These are phyloP conservation scores for Macaria notata DNA, from an alignment of 2,888 invertebrate species.

Conservation along the genomic window DNA sequence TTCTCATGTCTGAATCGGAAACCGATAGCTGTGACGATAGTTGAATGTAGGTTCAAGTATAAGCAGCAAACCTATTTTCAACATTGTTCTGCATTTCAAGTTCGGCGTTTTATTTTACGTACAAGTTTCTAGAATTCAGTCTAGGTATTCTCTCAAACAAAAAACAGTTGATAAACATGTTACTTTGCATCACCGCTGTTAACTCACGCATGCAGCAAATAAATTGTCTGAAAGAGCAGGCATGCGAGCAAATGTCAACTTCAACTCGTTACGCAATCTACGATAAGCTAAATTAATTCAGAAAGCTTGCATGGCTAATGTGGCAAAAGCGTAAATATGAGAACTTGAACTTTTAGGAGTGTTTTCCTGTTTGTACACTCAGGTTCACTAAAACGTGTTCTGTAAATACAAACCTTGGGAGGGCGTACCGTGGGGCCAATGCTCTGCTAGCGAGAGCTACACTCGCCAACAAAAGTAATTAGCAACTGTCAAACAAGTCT, in stretches of 20 bases:
- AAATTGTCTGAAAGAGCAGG: slow-evolving; percentile 13
- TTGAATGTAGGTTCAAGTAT: too few species aligned
- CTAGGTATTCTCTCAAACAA: too few species aligned
- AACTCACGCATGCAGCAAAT: slow-evolving; percentile 2
- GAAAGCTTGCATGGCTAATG: slow-evolving; percentile 31
- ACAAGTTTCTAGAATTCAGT: too few species aligned
- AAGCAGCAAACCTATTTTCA: too few species aligned
- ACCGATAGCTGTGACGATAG: too few species aligned
- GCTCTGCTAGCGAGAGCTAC: slow-evolving; percentile 33
- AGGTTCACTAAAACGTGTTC: slow-evolving; percentile 37
- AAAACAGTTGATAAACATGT: too few species aligned
- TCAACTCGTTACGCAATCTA: slow-evolving; percentile 25
- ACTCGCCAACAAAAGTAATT: slow-evolving; percentile 45
- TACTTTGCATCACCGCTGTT: background rate
- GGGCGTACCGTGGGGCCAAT: slow-evolving; percentile 33
- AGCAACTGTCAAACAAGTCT: slow-evolving; percentile 45
- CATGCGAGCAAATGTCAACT: slow-evolving; percentile 28
- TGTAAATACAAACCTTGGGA: slow-evolving; percentile 36
- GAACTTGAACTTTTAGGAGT: slow-evolving; percentile 32
- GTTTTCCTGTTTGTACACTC: slow-evolving; percentile 23
- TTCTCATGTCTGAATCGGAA: too few species aligned
- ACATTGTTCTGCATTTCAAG: too few species aligned
- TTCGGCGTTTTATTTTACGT: too few species aligned
- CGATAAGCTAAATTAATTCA: slow-evolving; percentile 26
- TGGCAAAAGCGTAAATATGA: slow-evolving; percentile 28